Base-by-base conservation (phyloP, 2,797 vertebrate species). In the Sebastes diaconus region DNA sequence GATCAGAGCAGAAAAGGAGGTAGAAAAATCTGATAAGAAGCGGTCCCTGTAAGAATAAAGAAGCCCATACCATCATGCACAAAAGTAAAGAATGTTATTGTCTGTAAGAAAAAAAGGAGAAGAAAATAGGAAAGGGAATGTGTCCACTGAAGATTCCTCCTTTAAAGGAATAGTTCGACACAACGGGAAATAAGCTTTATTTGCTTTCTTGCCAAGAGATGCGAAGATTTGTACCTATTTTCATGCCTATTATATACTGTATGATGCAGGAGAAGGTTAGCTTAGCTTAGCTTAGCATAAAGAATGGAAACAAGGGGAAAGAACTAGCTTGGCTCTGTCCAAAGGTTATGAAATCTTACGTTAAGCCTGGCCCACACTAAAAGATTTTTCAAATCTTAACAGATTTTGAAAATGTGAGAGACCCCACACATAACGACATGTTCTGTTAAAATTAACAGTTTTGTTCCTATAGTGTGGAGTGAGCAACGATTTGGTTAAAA, bases 1-100 rank as follows among this genome's bases (percentile, higher is more conserved):
- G 60, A 69, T 86, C 83, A 83, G 32, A 77, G 68, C 24, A 75
- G 63, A 75, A 59, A 42, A 57, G 4, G 25, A 39, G 65, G 32
- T 14, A 32, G 66, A 72, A 34, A 64, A 75, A 60, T 50, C 46
- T 58, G 73, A 72, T 3, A 58, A 55, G 55, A 73, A 64, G 6
- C 9, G 4, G 5, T 29, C 36, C 73, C 75, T 70, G 73, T 61
- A 74, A 50, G 70, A 75, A 71, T 18, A 25, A 72, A 78, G 74
- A 80, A 69, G 9, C 79, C 79, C 59, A 60, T 34, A 39, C n/a
- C 76, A 6, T 58, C 83, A 87, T 77, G 58, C n/a, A 83, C 8
- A 52, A 50, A 68, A 65, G 32, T 20, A 13, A 46, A 77, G 50
- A 64, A 59, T 9, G 46, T 22, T 25, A 29, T 18, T 75, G 54